These are phyloP conservation scores for Oncorhynchus masou DNA, from an alignment of 2,113 vertebrate species.

Conservation along the genomic window DNA sequence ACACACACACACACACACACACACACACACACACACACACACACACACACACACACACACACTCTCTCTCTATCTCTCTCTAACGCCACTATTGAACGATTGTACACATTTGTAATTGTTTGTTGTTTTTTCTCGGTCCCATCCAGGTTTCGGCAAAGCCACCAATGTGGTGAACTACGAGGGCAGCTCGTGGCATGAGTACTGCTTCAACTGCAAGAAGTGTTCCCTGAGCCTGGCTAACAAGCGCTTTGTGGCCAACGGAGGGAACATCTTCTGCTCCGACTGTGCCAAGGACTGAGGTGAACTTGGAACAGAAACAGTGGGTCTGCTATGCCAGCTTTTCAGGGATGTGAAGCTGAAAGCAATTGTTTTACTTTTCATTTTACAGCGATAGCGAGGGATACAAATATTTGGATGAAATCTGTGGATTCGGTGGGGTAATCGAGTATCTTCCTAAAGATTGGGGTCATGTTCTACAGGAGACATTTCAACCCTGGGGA, in stretches of 20 bases:
- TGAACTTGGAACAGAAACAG: neutral
- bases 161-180: constrained; percentile 94
- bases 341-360: neutral
- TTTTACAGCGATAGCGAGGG: too few species aligned
- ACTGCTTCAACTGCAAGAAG: constrained; percentile 96
- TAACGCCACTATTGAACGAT: too few species aligned
- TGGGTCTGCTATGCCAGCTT: neutral
- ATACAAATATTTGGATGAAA: too few species aligned
- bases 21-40: neutral
- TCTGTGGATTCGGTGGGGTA: too few species aligned
- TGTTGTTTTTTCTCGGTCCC: constrained; percentile 6
- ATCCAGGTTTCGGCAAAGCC: constrained; percentile 85
- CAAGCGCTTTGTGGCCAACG: constrained; percentile 86
- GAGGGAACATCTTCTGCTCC: constrained; percentile 85
- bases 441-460: too few species aligned
- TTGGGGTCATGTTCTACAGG: too few species aligned
- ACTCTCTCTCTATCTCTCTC: neutral
- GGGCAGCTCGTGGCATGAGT: constrained; percentile 92
- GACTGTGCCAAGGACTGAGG: constrained; percentile 86
- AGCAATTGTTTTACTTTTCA: too few species aligned
- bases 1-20: neutral
- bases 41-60: neutral
- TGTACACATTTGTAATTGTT: neutral
- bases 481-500: too few species aligned
- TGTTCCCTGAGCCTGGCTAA: constrained; percentile 88